A percentile compares a stretch with the other conserved stretches of the same genome.
phyloP scores from a whole-genome alignment of 2,797 vertebrate genomes.

The Ciconia nigra region DNA sequence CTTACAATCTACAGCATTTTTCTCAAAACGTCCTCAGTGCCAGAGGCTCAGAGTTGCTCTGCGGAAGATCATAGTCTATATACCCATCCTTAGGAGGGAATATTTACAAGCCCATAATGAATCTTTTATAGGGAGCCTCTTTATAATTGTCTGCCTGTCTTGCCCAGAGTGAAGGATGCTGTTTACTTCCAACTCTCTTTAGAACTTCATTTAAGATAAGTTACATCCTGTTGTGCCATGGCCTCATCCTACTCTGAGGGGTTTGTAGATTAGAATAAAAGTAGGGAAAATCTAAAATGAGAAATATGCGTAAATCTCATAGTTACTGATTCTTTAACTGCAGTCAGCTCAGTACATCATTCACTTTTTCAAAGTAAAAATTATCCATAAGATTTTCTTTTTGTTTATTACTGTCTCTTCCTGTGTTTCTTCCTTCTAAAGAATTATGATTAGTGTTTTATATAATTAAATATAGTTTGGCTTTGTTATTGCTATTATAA shows the following conservation, averaged over 20 bases:
- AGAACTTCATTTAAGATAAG: background rate
- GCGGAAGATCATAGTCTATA: background rate
- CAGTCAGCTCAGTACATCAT: background rate
- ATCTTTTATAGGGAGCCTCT: background rate
- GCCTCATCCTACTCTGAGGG: background rate
- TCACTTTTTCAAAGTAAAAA: background rate
- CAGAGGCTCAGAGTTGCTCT: background rate
- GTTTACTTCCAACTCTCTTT: background rate
- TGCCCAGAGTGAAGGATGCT: background rate
- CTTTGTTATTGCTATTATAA: background rate
- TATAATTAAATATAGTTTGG: background rate
- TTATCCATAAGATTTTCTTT: background rate
- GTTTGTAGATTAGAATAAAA: background rate
- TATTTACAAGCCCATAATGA: background rate
- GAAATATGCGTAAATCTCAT: background rate
- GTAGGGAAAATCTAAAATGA: background rate
- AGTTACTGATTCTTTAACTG: background rate
- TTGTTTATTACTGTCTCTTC: background rate
- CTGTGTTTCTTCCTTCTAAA: background rate
- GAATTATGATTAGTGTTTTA: background rate
- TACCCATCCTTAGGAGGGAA: background rate
- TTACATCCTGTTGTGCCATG: background rate
- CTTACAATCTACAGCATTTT: background rate
- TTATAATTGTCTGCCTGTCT: background rate
- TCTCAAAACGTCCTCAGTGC: background rate